Base-by-base conservation (phyloP, 2,888 invertebrate genomes). In the Heliconius ethilla region DNA sequence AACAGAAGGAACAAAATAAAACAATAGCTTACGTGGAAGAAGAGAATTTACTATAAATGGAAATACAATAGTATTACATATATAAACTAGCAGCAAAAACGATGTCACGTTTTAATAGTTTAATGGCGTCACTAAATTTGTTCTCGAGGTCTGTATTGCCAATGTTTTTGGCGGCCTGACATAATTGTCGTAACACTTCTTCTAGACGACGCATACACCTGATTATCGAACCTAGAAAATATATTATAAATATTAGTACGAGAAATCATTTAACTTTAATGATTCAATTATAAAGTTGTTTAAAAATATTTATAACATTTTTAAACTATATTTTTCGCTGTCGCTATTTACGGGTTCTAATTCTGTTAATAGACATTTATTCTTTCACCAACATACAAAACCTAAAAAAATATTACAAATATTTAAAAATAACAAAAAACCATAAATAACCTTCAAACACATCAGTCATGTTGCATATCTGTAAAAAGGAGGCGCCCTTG, bases 81-180 rank as follows among this genome's bases (percentile, higher is more conserved):
- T 99, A 99, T 75, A 99, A 96, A 91, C 99, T 99, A 78, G 99
- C 99, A 33, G 99, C 99, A 93, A 99, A 99, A n/a, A 99, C 98
- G 88, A 99, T 99, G 90, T 99, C 99, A 83, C 99, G 96, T 92
- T 99, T 99, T 78, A 99, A 96, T 82, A 98, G 92, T 86, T 97
- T 97, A 83, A 99, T 97, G 79, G 98, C 98, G 88, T 98, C 98
- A 83, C 97, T 97, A 92, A 99, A 99, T 93, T 99, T 99, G 86
- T 97, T 97, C 94, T 99, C 99, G 82, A 99, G 95, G 84, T 99
- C 99, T 0, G 97, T 97, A 90, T 99, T 99, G 25, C 99, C 99
- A 83, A 99, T 99, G 83, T 98, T 98, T 94, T 99, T 99, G 3
- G 99, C 97, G 3, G 99, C 99, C 91, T 98, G 98, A 83, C 97